Base-by-base conservation (phyloP, 1,140 invertebrate genomes). In the Heliconius eleuchia region DNA sequence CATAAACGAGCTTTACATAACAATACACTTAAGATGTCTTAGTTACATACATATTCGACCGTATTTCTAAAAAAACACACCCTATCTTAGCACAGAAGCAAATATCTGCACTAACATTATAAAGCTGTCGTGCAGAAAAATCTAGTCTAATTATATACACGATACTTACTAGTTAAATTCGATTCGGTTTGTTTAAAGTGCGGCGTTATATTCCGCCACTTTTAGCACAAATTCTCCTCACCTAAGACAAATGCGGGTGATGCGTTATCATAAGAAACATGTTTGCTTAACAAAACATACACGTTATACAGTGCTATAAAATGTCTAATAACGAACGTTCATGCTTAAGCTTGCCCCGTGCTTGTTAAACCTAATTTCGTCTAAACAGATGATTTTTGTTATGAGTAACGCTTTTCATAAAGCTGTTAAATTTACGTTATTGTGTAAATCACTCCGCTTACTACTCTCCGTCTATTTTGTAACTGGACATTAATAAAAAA, bases 11-110 rank as follows among this genome's bases (percentile, higher is more conserved):
- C 60, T 66, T 6, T 30, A 66, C 60, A 66, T 66, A 66, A 66
- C 60, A 66, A 66, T 30, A 66, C 60, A 66, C 60, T 66, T 66
- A 66, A 66, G 60, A 66, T 13, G 13, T 66, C 30, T 66, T 66
- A 66, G 11, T 66, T 27, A 27, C 60, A 66, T 66, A 66, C 13
- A 66, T 30, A 27, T 66, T 16, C 9, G 11, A 66, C 11, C 23
- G 16, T 16, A 66, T 66, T 30, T 66, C 60, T 27, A 3, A 66
- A 66, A 66, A 66, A 66, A 0, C 30, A 66, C 30, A 57, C n/a
- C 2, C 2, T 9, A 55, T n/a, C 8, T 19, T n/a, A 57, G 19
- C n/a, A 57, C 55, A 3, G 9, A 57, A n/a, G 2, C 52, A n/a
- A n/a, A 55, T 55, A 55, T 55, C 18, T 7, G 19, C 18, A 55